Percentiles rank a stretch among this genome's conserved stretches.
phyloP scores from a whole-genome alignment of 2,797 vertebrate species.

The Botia almorhae region DNA sequence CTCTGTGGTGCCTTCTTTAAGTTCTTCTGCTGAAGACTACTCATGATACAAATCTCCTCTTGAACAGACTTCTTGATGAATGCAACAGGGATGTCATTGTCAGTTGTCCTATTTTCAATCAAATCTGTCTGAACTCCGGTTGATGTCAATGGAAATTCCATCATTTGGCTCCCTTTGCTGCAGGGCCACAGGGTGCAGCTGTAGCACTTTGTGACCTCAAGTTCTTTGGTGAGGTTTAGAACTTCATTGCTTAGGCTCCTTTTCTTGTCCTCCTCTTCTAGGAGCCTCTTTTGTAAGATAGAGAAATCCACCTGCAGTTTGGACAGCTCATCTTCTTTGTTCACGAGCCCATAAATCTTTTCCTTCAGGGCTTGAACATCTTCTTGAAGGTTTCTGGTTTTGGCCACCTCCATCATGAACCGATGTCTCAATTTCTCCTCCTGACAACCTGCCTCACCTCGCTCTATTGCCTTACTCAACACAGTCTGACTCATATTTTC shows the following conservation, averaged over 20 bases:
- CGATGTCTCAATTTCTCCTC: constrained; percentile 86
- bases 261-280: constrained; percentile 93
- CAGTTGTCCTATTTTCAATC: constrained; percentile 74
- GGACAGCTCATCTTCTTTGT: constrained; percentile 97
- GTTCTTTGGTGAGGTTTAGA: constrained; percentile 89
- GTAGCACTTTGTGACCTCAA: constrained; percentile 91
- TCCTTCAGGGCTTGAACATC: constrained; percentile 97
- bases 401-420: constrained; percentile 88
- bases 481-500: constrained; percentile 92
- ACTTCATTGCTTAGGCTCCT: constrained; percentile 93
- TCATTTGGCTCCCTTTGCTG: constrained; percentile 90
- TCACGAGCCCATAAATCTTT: constrained; percentile 97
- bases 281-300: constrained; percentile 89
- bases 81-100: constrained; percentile 92
- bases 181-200: constrained; percentile 90
- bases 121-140: constrained; percentile 92
- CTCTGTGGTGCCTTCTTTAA: constrained; percentile 84
- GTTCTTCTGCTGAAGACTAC: constrained; percentile 90
- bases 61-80: constrained; percentile 98
- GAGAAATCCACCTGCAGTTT: constrained; percentile 96
- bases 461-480: constrained; percentile 90
- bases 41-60: constrained; percentile 98
- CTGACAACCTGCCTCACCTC: constrained; percentile 87
- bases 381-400: constrained; percentile 87
- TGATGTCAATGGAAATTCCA: constrained; percentile 88